phyloP scores from a whole-genome alignment of 2,113 vertebrate species.

The Cynoglossus semilaevis region DNA sequence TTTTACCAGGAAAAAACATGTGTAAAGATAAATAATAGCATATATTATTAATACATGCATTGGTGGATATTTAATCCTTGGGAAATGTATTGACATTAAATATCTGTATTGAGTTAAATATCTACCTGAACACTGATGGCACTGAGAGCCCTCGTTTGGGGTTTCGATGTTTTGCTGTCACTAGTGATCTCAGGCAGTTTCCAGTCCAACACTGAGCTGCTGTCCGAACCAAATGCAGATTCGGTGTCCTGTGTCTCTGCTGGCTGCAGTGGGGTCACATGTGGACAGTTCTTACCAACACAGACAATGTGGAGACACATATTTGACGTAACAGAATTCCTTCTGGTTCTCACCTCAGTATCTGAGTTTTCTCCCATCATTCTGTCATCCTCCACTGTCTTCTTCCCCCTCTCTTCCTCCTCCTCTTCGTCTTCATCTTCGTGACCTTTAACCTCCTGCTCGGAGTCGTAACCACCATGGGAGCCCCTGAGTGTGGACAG shows the following conservation, averaged over 20 bases:
- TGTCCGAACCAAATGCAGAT: constrained; percentile 77
- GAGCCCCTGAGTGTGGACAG: constrained; percentile 89
- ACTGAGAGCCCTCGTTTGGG: constrained; percentile 77
- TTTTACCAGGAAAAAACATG: too few species aligned
- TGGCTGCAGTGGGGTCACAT: constrained; percentile 65
- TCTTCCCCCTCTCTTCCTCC: constrained; percentile 5
- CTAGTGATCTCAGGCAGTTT: constrained; percentile 66
- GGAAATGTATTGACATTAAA: neutral
- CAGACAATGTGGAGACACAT: neutral
- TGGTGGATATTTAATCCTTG: too few species aligned
- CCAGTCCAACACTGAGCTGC: constrained; percentile 76
- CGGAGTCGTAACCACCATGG: constrained; percentile 86
- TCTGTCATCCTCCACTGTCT: constrained; percentile 56
- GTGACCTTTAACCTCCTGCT: constrained; percentile 79
- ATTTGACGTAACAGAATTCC: neutral
- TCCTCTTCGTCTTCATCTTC: constrained; percentile 60
- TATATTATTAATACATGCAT: too few species aligned
- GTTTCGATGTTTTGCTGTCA: constrained; percentile 48
- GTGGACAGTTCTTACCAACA: too few species aligned
- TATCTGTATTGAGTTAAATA: neutral
- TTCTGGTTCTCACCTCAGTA: constrained; percentile 79
- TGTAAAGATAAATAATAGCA: too few species aligned
- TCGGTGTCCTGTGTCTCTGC: constrained; percentile 81
- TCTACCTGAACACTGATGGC: constrained; percentile 82
- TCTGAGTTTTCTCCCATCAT: constrained; percentile 80